phyloP scores from a whole-genome alignment of 2,113 vertebrate genomes.

The Prunella fulvescens region DNA sequence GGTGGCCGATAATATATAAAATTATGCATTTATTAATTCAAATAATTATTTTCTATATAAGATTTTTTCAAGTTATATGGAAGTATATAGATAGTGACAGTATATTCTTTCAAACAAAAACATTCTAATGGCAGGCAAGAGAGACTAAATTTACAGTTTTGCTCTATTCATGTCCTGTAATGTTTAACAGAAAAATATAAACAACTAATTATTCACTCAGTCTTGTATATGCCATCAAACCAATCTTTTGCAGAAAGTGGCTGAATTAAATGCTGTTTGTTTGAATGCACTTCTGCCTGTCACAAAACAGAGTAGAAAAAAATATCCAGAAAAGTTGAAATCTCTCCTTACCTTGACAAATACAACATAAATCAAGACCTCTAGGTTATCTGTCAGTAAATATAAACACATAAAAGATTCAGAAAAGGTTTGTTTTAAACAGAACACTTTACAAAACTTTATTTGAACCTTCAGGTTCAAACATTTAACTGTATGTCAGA shows the following conservation, averaged over 20 bases:
- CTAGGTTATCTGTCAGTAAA: not conserved
- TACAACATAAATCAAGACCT: not conserved
- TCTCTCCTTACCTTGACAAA: not conserved
- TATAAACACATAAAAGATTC: not conserved
- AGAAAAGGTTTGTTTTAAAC: not conserved
- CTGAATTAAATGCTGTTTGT: not conserved
- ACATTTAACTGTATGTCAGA: not conserved
- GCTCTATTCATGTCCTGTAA: not conserved
- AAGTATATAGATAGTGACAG: not conserved
- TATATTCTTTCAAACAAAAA: not conserved
- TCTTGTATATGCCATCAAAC: not conserved
- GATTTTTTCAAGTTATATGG: not conserved
- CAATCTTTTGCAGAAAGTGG: not conserved
- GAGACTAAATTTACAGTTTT: not conserved
- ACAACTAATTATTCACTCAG: not conserved
- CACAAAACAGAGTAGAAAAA: not conserved
- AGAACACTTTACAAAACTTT: not conserved
- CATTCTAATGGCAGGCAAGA: not conserved
- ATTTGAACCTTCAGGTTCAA: not conserved
- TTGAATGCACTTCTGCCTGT: not conserved
- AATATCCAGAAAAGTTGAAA: not conserved
- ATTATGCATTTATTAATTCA: not conserved
- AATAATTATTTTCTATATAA: not conserved
- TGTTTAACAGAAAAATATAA: not conserved
- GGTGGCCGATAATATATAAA: not conserved